Base-by-base conservation (phyloP, 1,140 invertebrate genomes). In the Pissodes strobi region DNA sequence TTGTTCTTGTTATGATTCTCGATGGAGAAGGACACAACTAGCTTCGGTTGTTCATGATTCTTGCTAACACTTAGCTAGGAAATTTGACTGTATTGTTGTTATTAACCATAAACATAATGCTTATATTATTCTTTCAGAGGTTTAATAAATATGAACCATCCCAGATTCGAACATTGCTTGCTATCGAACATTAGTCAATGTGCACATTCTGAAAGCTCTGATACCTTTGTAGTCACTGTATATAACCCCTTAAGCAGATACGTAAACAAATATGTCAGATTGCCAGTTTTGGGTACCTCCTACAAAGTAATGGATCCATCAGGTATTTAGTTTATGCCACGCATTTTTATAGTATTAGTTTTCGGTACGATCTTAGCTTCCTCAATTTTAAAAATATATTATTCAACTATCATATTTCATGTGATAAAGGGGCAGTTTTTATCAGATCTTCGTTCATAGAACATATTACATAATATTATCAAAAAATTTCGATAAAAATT, bases 211-310 rank as follows among this genome's bases (percentile, higher is more conserved):
- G 91, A 94, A 75, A 74, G 74, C 2, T 79, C 80, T 37, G 76
- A 84, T 57, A 78, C 84, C 61, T 88, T 91, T 72, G 75, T 87
- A 1, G 80, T 92, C 0, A 86, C 88, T 0, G 71, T 94, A 1
- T 92, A 93, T 74, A 98, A 98, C 79, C 91, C 93, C 0, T 70
- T 91, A 8, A 88, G 87, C 49, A 82, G 86, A 23, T 75, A 81
- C 30, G 81, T 90, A 0, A 80, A 82, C 9, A 79, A 84, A 43
- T 87, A 85, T 68, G 80, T 94, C 10, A 81, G 88, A n/a, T 23
- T 96, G 10, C 93, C 94, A 0, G 88, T 90, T 1, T 69, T 75
- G 1, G 82, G 80, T 34, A 41, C 51, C 2, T 77, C 79, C 4
- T 94, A 88, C 73, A 75, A 72, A 1, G 85, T 94, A 4, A 79